A percentile compares a stretch with the other conserved stretches of the same genome.
Evolutionary conservation across 2,888 invertebrate species (phyloP).

Genomic region (Dryobota labecula): DNA sequence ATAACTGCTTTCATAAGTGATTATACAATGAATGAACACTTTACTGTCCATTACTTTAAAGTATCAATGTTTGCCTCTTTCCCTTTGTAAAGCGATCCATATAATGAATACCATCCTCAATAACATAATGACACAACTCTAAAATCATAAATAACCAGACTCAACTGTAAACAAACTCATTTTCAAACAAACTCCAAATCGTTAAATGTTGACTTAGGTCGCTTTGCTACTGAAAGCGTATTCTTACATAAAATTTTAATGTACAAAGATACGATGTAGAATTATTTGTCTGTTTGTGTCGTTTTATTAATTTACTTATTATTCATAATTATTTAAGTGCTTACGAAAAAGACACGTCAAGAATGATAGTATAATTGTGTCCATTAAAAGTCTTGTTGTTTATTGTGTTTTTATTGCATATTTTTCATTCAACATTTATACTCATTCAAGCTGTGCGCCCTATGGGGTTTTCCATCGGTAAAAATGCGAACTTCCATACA

Average conservation of each 20-base stretch:
- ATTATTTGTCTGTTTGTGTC: constrained; percentile 33
- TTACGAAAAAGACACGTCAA: neutral
- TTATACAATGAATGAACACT: constrained; percentile 30
- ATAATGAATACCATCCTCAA: constrained; percentile 17
- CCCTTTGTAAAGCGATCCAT: constrained; percentile 1
- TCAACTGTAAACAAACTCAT: constrained; percentile 30
- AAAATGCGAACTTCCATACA: neutral
- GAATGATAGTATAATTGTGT: neutral
- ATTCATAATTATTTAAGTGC: constrained; percentile 46
- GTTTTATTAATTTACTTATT: constrained; percentile 34
- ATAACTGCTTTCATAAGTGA: neutral
- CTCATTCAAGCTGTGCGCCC: neutral
- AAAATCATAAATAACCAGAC: constrained; percentile 20
- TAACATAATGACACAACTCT: constrained; percentile 17
- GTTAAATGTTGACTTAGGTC: constrained; percentile 34
- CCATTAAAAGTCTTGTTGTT: neutral
- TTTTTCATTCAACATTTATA: neutral
- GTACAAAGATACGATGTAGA: constrained; percentile 40
- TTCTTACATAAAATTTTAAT: constrained; percentile 42
- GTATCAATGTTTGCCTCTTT: constrained; percentile 12
- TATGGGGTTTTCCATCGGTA: neutral
- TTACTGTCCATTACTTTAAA: constrained; percentile 43
- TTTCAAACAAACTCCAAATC: constrained; percentile 29
- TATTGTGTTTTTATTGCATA: neutral
- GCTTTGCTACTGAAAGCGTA: constrained; percentile 18